phyloP scores from a whole-genome alignment of 92 coral and sea anemone genomes.

The Parazoanthus darwini region DNA sequence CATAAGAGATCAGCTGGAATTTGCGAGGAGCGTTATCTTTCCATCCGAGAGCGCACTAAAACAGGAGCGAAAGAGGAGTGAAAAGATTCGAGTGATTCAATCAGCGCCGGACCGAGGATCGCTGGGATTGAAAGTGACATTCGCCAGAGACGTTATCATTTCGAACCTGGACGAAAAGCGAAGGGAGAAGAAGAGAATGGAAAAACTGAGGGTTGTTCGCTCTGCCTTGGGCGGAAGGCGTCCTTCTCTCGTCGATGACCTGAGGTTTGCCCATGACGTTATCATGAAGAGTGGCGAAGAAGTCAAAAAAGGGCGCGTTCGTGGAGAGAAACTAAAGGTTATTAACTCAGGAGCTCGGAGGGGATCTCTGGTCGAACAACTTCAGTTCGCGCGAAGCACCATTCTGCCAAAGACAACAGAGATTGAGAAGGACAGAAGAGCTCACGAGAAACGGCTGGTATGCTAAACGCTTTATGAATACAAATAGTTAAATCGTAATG shows the following conservation, averaged over 20 bases:
- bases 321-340: conserved; percentile 25
- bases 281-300: not conserved
- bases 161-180: not conserved
- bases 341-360: conserved; percentile 20
- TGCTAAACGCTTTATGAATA: not conserved
- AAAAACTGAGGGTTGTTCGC: conserved; percentile 12
- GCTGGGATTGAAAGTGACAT: not conserved
- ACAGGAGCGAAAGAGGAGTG: not conserved
- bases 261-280: conserved; percentile 2
- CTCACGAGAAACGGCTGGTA: conserved; percentile 23
- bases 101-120: not conserved
- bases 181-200: conserved; percentile 3
- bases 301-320: not conserved
- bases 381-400: not conserved
- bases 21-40: not conserved
- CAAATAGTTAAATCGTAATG: too few species aligned
- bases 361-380: not conserved
- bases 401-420: conserved; percentile 2
- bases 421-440: conserved; percentile 8
- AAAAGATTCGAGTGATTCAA: conserved; percentile 13
- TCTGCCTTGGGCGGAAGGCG: conserved; percentile 12
- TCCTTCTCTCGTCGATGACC: conserved; percentile 24
- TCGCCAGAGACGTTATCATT: not conserved
- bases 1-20: not conserved
- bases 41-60: not conserved